Conservation (phyloP, 2,113 vertebrate species). For the Galbula dea region DNA sequence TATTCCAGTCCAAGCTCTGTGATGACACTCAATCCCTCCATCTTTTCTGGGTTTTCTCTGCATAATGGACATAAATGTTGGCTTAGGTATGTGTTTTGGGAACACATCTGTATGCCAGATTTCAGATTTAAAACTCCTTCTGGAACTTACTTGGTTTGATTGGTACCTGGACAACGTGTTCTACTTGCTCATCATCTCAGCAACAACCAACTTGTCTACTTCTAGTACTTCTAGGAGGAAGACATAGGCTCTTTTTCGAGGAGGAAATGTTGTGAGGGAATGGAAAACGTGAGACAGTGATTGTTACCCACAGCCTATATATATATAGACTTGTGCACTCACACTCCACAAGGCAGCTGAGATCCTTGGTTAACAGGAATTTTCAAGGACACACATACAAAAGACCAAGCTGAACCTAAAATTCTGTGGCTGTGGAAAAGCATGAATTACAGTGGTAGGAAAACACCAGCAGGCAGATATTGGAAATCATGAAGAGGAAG, state of each 20-base stretch:
- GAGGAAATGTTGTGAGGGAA: not conserved
- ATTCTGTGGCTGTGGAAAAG: not conserved
- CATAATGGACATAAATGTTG: not conserved
- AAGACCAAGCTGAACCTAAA: not conserved
- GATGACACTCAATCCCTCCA: not conserved
- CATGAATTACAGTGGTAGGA: not conserved
- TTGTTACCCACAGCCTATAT: not conserved
- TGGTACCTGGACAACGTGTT: not conserved
- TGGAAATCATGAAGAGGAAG: not conserved
- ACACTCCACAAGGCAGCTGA: not conserved
- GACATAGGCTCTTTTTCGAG: not conserved
- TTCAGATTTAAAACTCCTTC: not conserved
- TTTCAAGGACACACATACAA: not conserved
- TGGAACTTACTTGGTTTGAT: not conserved
- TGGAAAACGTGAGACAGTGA: too few species aligned
- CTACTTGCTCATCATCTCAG: not conserved
- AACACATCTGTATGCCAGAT: not conserved
- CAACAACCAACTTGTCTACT: not conserved
- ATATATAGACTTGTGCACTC: not conserved
- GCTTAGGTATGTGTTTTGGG: not conserved
- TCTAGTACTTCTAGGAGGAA: not conserved
- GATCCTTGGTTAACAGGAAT: not conserved
- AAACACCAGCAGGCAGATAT: not conserved
- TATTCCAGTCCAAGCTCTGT: not conserved
- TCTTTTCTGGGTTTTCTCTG: not conserved